Evolutionary conservation across 2,113 vertebrate genomes (phyloP).

Genomic region (Notarius quadriscutis): DNA sequence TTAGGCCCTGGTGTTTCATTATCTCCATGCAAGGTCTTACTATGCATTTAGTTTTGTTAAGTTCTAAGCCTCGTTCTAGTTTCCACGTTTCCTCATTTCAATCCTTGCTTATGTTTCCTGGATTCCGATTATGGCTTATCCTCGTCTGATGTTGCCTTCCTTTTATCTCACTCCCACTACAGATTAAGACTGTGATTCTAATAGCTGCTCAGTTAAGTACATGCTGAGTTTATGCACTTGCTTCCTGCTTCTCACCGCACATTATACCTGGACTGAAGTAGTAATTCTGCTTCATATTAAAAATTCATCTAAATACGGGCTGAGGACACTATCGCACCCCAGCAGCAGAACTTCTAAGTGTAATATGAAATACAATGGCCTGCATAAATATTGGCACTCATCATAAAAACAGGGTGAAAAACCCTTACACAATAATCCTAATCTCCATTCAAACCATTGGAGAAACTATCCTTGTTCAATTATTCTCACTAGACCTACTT

Average conservation of each 20-base stretch:
- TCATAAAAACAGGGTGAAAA: neutral
- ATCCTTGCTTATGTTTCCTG: neutral
- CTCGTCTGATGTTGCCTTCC: neutral
- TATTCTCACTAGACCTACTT: neutral
- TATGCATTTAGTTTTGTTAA: neutral
- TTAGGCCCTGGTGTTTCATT: neutral
- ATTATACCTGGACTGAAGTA: neutral
- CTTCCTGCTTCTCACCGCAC: neutral
- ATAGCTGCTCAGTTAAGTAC: neutral
- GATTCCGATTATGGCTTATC: neutral
- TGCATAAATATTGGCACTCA: neutral
- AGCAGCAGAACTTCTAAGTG: neutral
- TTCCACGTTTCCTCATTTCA: neutral
- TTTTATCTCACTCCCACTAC: neutral
- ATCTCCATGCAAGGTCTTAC: neutral
- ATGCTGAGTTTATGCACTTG: neutral
- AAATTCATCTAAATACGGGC: neutral
- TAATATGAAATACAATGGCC: neutral
- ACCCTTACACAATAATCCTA: neutral
- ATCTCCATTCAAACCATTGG: neutral
- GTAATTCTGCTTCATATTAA: neutral
- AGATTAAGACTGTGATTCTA: neutral
- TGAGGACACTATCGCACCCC: neutral
- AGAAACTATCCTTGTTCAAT: neutral
- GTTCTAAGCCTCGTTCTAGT: neutral